These are phyloP conservation scores for Prietella phreatophila DNA, from an alignment of 2,113 vertebrate species.

Conservation along the genomic window DNA sequence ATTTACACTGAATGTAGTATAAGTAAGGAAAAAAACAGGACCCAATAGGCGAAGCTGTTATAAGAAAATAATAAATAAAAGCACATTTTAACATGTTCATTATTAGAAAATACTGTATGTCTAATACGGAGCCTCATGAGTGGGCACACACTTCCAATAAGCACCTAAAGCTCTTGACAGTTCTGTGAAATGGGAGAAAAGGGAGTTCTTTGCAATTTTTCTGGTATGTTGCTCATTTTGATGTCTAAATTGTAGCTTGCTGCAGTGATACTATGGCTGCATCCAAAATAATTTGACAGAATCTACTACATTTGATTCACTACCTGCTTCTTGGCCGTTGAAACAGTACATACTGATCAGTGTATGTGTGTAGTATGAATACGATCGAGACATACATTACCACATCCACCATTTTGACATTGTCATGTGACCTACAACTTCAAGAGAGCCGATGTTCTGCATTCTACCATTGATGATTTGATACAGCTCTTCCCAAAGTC, in stretches of 20 bases:
- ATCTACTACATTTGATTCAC: no score
- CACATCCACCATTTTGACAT: no score
- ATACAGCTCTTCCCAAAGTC: no score
- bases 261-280: neutral
- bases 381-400: no score
- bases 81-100: neutral
- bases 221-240: neutral
- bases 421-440: no score
- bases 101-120: neutral
- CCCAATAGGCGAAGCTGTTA: neutral
- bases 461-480: no score
- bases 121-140: neutral
- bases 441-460: no score
- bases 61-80: neutral
- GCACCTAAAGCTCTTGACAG: neutral
- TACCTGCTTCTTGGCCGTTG: no score
- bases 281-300: no score
- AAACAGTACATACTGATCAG: no score
- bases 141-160: neutral
- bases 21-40: neutral
- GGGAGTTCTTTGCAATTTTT: neutral
- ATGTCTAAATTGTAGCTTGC: neutral
- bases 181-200: neutral
- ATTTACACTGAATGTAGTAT: neutral
- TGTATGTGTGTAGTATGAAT: no score